Conservation (phyloP, 2,113 vertebrate species). For the Danionella cerebrum region DNA sequence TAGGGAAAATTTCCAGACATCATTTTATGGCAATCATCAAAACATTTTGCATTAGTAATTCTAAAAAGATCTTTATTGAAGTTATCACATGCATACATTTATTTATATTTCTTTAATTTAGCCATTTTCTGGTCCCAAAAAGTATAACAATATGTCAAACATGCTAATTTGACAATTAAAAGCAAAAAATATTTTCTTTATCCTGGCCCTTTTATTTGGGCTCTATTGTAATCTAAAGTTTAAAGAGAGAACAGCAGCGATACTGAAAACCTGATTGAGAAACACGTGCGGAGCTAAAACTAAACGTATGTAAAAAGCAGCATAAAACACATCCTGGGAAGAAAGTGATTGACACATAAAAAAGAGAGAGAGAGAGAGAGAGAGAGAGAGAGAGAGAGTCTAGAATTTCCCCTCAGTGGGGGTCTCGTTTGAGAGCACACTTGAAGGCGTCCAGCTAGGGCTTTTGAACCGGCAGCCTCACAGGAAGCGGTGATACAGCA, state of each 20-base stretch:
- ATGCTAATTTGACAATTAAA: too few species aligned
- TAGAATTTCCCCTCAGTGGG: slow-evolving; percentile 28
- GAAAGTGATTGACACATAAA: slow-evolving; percentile 32
- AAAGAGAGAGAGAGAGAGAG: slow-evolving; percentile 28
- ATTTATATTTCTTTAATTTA: too few species aligned
- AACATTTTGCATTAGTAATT: too few species aligned
- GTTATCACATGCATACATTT: too few species aligned
- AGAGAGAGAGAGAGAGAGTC: slow-evolving; percentile 24
- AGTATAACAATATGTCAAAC: too few species aligned
- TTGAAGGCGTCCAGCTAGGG: background rate
- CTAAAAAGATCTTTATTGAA: too few species aligned
- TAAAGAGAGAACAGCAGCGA: background rate
- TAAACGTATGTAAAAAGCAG: slow-evolving; percentile 68
- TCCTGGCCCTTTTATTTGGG: too few species aligned
- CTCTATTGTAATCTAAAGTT: too few species aligned
- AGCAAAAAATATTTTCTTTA: too few species aligned
- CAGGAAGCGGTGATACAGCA: slow-evolving; percentile 1
- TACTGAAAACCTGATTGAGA: slow-evolving; percentile 57
- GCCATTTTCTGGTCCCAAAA: too few species aligned
- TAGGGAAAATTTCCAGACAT: too few species aligned
- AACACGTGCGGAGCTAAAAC: slow-evolving; percentile 66
- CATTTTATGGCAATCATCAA: too few species aligned
- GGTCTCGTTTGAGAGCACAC: slow-evolving; percentile 13
- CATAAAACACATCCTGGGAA: slow-evolving; percentile 37
- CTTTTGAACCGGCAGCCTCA: background rate